These are phyloP conservation scores for Lathamus discolor DNA, from an alignment of 2,113 vertebrate species.

Conservation along the genomic window DNA sequence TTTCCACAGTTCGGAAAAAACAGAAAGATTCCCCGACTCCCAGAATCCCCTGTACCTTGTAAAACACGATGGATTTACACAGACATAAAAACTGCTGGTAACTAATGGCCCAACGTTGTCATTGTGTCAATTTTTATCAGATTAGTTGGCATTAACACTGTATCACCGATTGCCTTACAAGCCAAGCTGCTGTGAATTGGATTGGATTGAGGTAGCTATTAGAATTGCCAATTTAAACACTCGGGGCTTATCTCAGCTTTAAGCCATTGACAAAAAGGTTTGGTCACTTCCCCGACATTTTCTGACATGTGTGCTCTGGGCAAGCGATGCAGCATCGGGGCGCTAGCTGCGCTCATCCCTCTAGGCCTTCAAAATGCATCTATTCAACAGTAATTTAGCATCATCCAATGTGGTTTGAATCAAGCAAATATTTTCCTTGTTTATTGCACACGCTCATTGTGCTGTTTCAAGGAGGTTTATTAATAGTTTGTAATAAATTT, in stretches of 20 bases:
- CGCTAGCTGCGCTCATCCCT: constrained; percentile 31
- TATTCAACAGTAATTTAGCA: constrained; percentile 60
- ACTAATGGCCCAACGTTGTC: constrained; percentile 50
- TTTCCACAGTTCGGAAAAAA: background rate
- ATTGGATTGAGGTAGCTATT: constrained; percentile 68
- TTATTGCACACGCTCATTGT: constrained; percentile 67
- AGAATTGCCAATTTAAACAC: constrained; percentile 62
- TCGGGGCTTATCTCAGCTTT: constrained; percentile 41
- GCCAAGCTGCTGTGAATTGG: constrained; percentile 38
- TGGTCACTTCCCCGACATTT: constrained; percentile 49
- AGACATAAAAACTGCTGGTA: constrained; percentile 62
- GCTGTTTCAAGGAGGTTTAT: constrained; percentile 69
- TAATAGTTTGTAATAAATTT: constrained; percentile 76
- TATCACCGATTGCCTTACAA: constrained; percentile 68
- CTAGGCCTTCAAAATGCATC: constrained; percentile 54
- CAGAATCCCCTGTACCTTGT: constrained; percentile 41
- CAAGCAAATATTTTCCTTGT: constrained; percentile 74
- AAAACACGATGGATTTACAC: constrained; percentile 62
- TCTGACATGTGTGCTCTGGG: constrained; percentile 52
- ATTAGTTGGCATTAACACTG: constrained; percentile 64
- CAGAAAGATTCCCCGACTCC: constrained; percentile 3
- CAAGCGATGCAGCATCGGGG: constrained; percentile 15
- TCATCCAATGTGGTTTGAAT: constrained; percentile 72
- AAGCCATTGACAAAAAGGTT: constrained; percentile 67
- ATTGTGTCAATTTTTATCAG: constrained; percentile 68